These are phyloP conservation scores for Branchipolynoe longqiensis DNA, from an alignment of 2,888 invertebrate species.

Conservation along the genomic window DNA sequence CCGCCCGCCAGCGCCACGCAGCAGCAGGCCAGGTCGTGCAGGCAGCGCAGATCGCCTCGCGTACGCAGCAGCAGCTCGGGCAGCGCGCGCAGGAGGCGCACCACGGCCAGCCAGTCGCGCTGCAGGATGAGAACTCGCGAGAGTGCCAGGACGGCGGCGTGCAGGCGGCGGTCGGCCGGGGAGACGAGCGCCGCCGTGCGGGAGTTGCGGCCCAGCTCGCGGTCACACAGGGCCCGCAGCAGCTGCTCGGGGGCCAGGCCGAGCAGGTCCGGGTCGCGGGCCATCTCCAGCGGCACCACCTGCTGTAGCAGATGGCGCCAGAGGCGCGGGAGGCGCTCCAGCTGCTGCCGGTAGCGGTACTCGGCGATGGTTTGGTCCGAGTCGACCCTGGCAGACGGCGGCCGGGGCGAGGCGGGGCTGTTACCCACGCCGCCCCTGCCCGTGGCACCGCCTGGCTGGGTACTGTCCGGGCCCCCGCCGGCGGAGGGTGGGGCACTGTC, in stretches of 20 bases:
- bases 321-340: constrained; percentile 74
- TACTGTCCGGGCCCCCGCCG: background rate
- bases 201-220: constrained; percentile 69
- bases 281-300: constrained; percentile 33
- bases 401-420: background rate
- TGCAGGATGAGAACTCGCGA: constrained; percentile 70
- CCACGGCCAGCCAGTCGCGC: constrained; percentile 72
- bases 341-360: constrained; percentile 76
- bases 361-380: constrained; percentile 74
- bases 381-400: background rate
- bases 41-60: constrained; percentile 68
- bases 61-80: constrained; percentile 70
- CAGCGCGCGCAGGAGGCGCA: constrained; percentile 72
- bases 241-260: background rate
- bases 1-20: constrained; percentile 66
- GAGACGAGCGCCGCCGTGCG: constrained; percentile 76
- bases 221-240: background rate
- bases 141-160: constrained; percentile 70
- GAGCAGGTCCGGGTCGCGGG: constrained; percentile 11
- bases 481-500: background rate
- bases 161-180: constrained; percentile 72
- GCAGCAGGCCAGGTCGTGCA: constrained; percentile 75
- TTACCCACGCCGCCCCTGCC: background rate
- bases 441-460: background rate
- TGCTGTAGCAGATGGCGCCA: constrained; percentile 72